Percentiles rank a stretch among this genome's conserved stretches.
phyloP scores from a whole-genome alignment of 1,140 invertebrate species.

The Platyscapa corneri region DNA sequence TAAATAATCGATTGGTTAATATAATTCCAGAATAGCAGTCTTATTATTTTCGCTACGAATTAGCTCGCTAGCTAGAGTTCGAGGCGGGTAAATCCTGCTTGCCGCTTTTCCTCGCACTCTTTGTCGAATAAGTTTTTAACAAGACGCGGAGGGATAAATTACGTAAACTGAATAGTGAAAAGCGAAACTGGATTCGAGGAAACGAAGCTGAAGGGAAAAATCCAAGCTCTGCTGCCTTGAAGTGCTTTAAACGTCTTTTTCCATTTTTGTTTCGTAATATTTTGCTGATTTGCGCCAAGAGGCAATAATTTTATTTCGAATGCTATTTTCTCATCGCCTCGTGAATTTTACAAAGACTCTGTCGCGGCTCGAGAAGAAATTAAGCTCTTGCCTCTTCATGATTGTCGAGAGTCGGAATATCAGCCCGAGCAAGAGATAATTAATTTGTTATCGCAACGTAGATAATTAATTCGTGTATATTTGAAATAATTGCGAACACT shows the following conservation, averaged over 20 bases:
- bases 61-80: no score
- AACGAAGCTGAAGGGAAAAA: background rate
- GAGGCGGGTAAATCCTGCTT: no score
- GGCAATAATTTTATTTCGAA: background rate
- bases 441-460: background rate
- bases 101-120: background rate
- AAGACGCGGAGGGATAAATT: background rate
- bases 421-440: background rate
- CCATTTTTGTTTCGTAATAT: background rate
- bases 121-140: background rate
- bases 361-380: background rate
- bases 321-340: background rate
- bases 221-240: background rate
- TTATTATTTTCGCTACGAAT: no score
- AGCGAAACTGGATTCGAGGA: background rate
- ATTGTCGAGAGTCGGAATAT: background rate
- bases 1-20: no score
- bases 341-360: background rate
- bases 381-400: background rate
- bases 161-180: background rate
- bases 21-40: no score
- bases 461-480: background rate
- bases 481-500: background rate
- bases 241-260: background rate
- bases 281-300: background rate